Conservation (phyloP, 1,140 invertebrate genomes). For the Holotrichia oblita region DNA sequence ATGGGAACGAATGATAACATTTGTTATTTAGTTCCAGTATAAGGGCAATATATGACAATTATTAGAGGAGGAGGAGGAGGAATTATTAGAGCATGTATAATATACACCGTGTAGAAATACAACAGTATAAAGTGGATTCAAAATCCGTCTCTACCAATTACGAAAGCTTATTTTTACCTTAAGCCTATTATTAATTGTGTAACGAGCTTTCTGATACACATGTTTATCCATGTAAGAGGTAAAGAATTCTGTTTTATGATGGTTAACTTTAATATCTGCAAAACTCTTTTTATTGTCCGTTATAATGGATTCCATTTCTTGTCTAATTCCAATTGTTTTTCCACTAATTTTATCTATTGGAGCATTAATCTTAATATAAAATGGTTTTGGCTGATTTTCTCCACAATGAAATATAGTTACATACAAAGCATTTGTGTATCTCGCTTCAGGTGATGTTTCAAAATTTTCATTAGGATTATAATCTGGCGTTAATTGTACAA, state of each 20-base stretch:
- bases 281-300: constrained; percentile 6
- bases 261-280: neutral
- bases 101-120: no score
- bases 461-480: constrained; percentile 21
- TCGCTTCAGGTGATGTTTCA: no score
- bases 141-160: no score
- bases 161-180: no score
- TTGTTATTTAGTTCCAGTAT: no score
- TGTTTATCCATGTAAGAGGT: neutral
- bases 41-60: no score
- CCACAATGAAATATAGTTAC: constrained; percentile 25
- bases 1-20: no score
- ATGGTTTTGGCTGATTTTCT: neutral
- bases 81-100: no score
- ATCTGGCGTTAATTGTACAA: constrained; percentile 15
- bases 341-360: constrained; percentile 24
- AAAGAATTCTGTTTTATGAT: neutral
- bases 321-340: neutral
- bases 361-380: constrained; percentile 8
- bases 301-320: constrained; percentile 34
- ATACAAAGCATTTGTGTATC: constrained; percentile 6
- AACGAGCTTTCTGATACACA: constrained; percentile 1
- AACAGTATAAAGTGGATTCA: no score
- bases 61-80: no score
- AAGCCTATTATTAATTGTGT: constrained; percentile 7